phyloP scores from a whole-genome alignment of 1,140 invertebrate genomes.

The Halictus rubicundus region DNA sequence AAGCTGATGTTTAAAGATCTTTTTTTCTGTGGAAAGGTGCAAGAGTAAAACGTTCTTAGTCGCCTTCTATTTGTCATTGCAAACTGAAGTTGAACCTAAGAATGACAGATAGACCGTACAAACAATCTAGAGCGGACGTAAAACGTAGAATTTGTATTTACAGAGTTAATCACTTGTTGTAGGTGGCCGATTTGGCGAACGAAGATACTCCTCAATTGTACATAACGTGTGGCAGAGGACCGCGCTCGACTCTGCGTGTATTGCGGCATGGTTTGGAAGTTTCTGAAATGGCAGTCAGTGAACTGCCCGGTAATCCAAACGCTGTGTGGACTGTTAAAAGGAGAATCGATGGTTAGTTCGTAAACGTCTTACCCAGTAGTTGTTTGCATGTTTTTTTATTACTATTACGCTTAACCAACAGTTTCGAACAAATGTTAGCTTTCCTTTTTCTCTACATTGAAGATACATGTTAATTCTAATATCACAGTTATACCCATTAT shows the following conservation, averaged over 20 bases:
- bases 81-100: conserved; percentile 74
- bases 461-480: not conserved
- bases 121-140: not conserved
- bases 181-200: conserved; percentile 92
- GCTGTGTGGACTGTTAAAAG: conserved; percentile 99
- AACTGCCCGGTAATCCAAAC: conserved; percentile 99
- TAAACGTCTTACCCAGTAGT: conserved; percentile 33
- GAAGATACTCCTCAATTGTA: conserved; percentile 99
- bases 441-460: conserved; percentile 26
- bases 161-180: conserved; percentile 2
- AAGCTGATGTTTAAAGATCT: conserved; percentile 43
- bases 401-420: conserved; percentile 11
- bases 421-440: conserved; percentile 22
- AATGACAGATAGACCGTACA: conserved; percentile 58
- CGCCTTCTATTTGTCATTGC: conserved; percentile 76
- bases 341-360: conserved; percentile 94
- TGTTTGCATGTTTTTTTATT: conserved; percentile 52
- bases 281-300: conserved; percentile 99
- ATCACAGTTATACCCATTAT: not conserved
- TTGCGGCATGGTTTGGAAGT: conserved; percentile 98
- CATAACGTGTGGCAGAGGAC: conserved; percentile 96
- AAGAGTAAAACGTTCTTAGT: conserved; percentile 72
- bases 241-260: conserved; percentile 95
- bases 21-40: conserved; percentile 70
- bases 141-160: not conserved